Conservation (phyloP, 23 tunicate genomes). For the Ciona savignyi region DNA sequence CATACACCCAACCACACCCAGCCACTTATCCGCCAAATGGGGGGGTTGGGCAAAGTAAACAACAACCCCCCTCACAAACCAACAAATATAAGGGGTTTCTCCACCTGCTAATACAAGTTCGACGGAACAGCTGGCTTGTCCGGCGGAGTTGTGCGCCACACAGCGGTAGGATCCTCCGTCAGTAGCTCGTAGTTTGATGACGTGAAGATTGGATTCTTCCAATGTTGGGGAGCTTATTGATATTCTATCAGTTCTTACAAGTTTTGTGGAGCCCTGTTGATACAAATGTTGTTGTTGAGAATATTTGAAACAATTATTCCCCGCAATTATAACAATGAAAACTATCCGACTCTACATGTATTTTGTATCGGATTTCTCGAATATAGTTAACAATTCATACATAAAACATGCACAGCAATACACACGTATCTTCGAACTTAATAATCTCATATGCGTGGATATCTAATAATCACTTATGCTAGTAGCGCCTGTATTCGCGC, state of each 20-base stretch:
- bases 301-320: too few relatives aligned
- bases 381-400: too few relatives aligned
- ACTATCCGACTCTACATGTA: too few relatives aligned
- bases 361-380: too few relatives aligned
- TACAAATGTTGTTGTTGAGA: too few relatives aligned
- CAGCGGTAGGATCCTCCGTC: constrained; percentile 81
- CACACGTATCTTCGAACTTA: too few relatives aligned
- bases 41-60: neutral
- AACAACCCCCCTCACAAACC: neutral
- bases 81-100: neutral
- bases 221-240: neutral
- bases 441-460: too few relatives aligned
- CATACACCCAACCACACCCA: too few relatives aligned
- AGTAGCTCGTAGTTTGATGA: constrained; percentile 17
- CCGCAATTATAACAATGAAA: too few relatives aligned
- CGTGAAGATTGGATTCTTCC: constrained; percentile 22
- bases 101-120: constrained; percentile 59
- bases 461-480: too few relatives aligned
- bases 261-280: constrained; percentile 34
- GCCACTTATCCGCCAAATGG: neutral
- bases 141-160: constrained; percentile 53
- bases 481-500: too few relatives aligned
- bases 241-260: constrained; percentile 18
- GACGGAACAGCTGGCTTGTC: constrained; percentile 51
- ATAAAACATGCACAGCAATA: too few relatives aligned